A percentile compares a stretch with the other conserved stretches of the same genome.
Evolutionary conservation across 2,113 vertebrate genomes (phyloP).

Genomic region (Dendropsophus ebraccatus): DNA sequence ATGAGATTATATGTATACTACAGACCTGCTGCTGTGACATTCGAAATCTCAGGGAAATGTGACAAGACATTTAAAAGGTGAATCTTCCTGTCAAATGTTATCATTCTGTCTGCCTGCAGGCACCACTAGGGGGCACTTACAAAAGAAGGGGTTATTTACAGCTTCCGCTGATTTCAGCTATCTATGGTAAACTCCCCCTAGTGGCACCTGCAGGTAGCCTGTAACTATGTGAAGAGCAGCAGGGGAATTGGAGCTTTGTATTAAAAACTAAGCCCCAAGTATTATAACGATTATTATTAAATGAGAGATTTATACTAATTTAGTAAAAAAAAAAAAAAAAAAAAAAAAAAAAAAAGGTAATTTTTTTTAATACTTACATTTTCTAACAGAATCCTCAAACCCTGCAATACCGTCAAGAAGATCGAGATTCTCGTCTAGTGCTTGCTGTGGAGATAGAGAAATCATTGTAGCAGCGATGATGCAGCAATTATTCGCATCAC

Average conservation of each 20-base stretch:
- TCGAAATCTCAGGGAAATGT: too few relatives aligned
- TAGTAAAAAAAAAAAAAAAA: too few relatives aligned
- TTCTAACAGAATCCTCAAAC: constrained; percentile 91
- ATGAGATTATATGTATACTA: too few relatives aligned
- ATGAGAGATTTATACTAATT: too few relatives aligned
- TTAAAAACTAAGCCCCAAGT: background rate
- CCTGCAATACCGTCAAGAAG: constrained; percentile 87
- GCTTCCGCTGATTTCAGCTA: background rate
- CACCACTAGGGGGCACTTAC: too few relatives aligned
- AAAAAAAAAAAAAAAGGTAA: background rate
- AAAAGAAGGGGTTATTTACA: too few relatives aligned
- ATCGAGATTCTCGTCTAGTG: constrained; percentile 85
- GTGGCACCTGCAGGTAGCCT: background rate
- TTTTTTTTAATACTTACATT: constrained; percentile 80
- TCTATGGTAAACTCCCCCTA: background rate
- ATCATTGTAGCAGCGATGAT: background rate
- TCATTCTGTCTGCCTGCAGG: too few relatives aligned
- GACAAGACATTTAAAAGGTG: too few relatives aligned
- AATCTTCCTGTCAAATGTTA: too few relatives aligned
- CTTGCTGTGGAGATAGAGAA: constrained; percentile 71
- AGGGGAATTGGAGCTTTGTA: background rate
- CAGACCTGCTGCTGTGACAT: too few relatives aligned
- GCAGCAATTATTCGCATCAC: background rate
- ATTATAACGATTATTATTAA: too few relatives aligned
- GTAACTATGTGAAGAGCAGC: background rate